Evolutionary conservation across 2,888 invertebrate species (phyloP).

Genomic region (Oscheius myriophilus): DNA sequence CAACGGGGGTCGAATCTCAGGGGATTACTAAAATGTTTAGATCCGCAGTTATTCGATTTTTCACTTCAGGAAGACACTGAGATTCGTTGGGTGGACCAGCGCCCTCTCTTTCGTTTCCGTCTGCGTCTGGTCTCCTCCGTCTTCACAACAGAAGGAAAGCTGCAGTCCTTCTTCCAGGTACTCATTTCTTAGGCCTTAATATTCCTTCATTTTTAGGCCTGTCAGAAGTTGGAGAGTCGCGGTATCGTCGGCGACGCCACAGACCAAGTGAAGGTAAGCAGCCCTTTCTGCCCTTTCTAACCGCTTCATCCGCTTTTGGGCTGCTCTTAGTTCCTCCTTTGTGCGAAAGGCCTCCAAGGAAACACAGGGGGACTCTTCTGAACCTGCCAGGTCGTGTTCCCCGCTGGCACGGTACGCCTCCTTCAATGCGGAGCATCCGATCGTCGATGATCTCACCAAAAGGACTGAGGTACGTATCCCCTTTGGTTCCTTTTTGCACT

Average conservation of each 20-base stretch:
- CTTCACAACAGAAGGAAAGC: conserved; percentile 76
- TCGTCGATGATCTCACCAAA: conserved; percentile 25
- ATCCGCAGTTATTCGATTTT: too few species aligned
- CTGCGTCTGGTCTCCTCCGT: conserved; percentile 89
- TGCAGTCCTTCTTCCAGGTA: conserved; percentile 63
- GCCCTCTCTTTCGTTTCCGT: conserved; percentile 85
- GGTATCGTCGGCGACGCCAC: conserved; percentile 71
- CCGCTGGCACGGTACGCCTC: conserved; percentile 38
- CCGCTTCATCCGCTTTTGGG: background rate
- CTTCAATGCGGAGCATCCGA: conserved; percentile 35
- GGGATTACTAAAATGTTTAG: too few species aligned
- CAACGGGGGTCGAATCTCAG: too few species aligned
- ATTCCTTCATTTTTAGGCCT: conserved; percentile 67
- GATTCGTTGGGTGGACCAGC: conserved; percentile 90
- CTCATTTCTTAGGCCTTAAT: background rate
- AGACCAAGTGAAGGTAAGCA: conserved; percentile 43
- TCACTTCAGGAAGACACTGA: conserved; percentile 84
- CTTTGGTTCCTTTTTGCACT: background rate
- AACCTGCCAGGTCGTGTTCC: conserved; percentile 33
- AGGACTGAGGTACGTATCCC: conserved; percentile 15
- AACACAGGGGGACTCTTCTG: conserved; percentile 10
- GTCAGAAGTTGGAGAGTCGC: conserved; percentile 81
- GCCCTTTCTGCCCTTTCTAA: background rate
- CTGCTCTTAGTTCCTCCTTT: too few species aligned
- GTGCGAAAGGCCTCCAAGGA: too few species aligned